Base-by-base conservation (phyloP, 2,113 vertebrate genomes). In the Thryonomys swinderianus region DNA sequence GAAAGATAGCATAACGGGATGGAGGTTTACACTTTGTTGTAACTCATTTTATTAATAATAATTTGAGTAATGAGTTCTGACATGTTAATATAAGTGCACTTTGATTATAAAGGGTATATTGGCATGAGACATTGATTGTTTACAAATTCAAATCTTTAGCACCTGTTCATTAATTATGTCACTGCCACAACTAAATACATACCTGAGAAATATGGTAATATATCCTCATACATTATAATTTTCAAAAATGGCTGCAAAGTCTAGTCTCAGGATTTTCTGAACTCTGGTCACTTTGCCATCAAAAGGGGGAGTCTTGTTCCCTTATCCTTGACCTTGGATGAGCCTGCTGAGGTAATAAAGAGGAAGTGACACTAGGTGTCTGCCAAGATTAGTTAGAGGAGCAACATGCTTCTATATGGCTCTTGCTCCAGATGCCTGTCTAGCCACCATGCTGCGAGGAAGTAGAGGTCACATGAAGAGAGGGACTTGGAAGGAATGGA, bases 51-150 rank as follows among this genome's bases (percentile, higher is more conserved):
- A 83, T 85, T 92, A 80, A 94, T 62, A 92, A 84, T 40, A 7
- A 37, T 76, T 88, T 90, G 34, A 79, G 48, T 53, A 80, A 80
- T 37, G 10, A 81, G 11, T 81, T 37, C 27, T 82, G 37, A 74
- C 3, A 79, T 51, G 16, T 79, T 87, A 45, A 48, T 48, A 80
- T 92, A 95, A 85, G 7, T 30, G 0, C 0, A 37, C 13, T 5
- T 92, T 61, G 4, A 62, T 95, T 76, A 20, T 73, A 78, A 88
- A 95, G 57, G 23, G 16, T 83, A 79, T 78, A 82, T 74, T 94
- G 37, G 45, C 45, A 5, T 83, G n/a, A 91, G 40, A 53, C 3
- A 34, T 55, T 42, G 8, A 11, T 66, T 81, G n/a, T 67, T 32
- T n/a, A 61, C 8, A 78, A 74, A 76, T 53, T 82, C 10, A 59